phyloP scores from a whole-genome alignment of 2,888 invertebrate genomes.

The Eumerus sabulonum region DNA sequence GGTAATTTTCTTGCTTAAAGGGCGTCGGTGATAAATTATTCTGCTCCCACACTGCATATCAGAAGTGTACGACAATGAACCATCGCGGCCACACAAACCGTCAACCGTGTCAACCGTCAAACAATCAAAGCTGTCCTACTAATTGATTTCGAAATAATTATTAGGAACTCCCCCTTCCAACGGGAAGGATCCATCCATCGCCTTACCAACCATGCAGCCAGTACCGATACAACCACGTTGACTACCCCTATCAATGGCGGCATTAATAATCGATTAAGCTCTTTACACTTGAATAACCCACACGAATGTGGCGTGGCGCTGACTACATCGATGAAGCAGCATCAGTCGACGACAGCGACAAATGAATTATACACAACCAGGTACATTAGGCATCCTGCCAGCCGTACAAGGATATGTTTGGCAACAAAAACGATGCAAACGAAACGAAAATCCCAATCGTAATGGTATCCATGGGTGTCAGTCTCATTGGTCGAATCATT shows the following conservation, averaged over 20 bases:
- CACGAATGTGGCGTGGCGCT: slow-evolving; percentile 46
- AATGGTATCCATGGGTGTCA: slow-evolving; percentile 47
- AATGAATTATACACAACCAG: slow-evolving; percentile 65
- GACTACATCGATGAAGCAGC: slow-evolving; percentile 41
- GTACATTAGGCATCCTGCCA: slow-evolving; percentile 36
- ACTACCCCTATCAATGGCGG: slow-evolving; percentile 58
- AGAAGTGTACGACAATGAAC: slow-evolving; percentile 1
- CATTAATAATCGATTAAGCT: slow-evolving; percentile 69
- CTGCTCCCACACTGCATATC: slow-evolving; percentile 5
- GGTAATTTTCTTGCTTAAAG: slow-evolving; percentile 18
- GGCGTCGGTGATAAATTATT: slow-evolving; percentile 54
- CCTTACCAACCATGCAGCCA: neutral
- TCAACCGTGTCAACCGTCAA: slow-evolving; percentile 49
- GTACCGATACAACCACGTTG: neutral
- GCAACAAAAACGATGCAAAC: slow-evolving; percentile 20
- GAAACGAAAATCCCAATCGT: neutral
- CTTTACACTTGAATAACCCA: slow-evolving; percentile 66
- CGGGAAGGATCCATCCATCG: slow-evolving; percentile 16
- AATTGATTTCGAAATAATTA: slow-evolving; percentile 66
- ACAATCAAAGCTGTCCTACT: slow-evolving; percentile 57
- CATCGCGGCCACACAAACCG: slow-evolving; percentile 18
- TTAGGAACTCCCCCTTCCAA: slow-evolving; percentile 31
- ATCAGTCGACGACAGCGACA: slow-evolving; percentile 54
- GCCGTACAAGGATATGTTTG: neutral
- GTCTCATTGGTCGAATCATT: slow-evolving; percentile 62